Conservation (phyloP, 1,140 invertebrate species). For the Bradysia coprophila region DNA sequence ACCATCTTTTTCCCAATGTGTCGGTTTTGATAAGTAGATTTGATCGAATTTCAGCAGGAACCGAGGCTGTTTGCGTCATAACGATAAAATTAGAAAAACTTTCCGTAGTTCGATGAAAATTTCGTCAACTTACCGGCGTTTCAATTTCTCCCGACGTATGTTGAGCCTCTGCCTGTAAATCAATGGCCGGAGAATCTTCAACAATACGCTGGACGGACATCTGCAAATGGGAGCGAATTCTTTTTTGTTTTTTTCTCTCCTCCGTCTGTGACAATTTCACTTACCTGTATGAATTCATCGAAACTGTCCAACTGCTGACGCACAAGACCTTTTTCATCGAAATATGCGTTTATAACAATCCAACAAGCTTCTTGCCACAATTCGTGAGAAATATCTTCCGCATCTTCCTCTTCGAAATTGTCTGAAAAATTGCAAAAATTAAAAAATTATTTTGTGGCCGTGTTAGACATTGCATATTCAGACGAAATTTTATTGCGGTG, state of each 20-base stretch:
- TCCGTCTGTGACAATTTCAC: not conserved
- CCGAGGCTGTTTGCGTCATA: too few relatives aligned
- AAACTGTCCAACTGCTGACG: slow-evolving; percentile 96
- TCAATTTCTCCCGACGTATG: slow-evolving; percentile 85
- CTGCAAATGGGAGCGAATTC: slow-evolving; percentile 2
- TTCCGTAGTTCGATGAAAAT: slow-evolving; percentile 4
- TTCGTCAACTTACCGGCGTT: slow-evolving; percentile 43
- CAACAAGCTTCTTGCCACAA: slow-evolving; percentile 99
- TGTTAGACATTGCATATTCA: too few relatives aligned
- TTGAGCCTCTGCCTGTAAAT: slow-evolving; percentile 93
- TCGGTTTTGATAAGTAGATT: slow-evolving; percentile 96
- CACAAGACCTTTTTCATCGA: slow-evolving; percentile 98
- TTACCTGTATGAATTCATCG: slow-evolving; percentile 90
- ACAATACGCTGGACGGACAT: slow-evolving; percentile 99
- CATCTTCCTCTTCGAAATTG: slow-evolving; percentile 51
- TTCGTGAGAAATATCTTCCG: slow-evolving; percentile 83
- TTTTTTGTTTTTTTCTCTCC: not conserved
- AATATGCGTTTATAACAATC: slow-evolving; percentile 99
- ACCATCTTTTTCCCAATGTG: slow-evolving; percentile 99
- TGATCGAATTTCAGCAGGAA: slow-evolving; percentile 96
- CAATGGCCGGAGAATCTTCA: slow-evolving; percentile 94
- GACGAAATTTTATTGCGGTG: too few relatives aligned
- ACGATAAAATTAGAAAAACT: slow-evolving; percentile 18
- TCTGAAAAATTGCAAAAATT: too few relatives aligned
- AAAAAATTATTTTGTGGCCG: too few relatives aligned